Base-by-base conservation (phyloP, 1,140 invertebrate species). In the Trypoxylus dichotomus region DNA sequence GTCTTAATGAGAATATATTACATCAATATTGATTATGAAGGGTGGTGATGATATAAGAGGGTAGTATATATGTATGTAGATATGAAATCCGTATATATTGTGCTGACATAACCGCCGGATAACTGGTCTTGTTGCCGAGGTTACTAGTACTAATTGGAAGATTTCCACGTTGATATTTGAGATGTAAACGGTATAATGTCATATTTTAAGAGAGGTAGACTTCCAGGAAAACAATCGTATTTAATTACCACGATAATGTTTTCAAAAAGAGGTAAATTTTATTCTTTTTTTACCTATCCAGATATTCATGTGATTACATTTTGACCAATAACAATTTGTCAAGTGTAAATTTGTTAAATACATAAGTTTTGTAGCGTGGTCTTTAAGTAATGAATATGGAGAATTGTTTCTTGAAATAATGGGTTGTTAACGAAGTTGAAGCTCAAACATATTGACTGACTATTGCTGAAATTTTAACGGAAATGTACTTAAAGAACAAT, bases 151-250 rank as follows among this genome's bases (percentile, higher is more conserved):
- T 78, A 78, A 78, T 78, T 78, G 77, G 77, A 75, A 78, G 74
- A 78, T 78, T 78, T 78, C 68, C 74, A 42, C 74, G 77, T 32
- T 78, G 77, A 75, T 78, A 78, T 78, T 78, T 78, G 77, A 78
- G 74, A 78, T 76, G 74, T 71, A 27, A 24, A 11, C 21, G n/a
- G 19, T 24, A 74, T 76, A 78, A 78, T 78, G 77, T 78, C 77
- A 78, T 78, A 78, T 76, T 78, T 78, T 73, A 27, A 60, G 27
- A 37, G 29, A 41, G 27, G 15, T 15, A n/a, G 68, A 25, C 43
- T 27, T 15, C 13, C 68, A 47, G 8, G 27, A 32, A 42, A 78
- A 78, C 75, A 78, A 76, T 78, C 68, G 43, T 68, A 71, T 76
- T 76, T 76, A 73, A 78, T 75, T 76, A 63, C 21, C 3, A 8